Evolutionary conservation across 1,140 invertebrate species (phyloP), one percentile per base, ranked within the genome.

Genomic region (Leptoteleia sp.): DNA sequence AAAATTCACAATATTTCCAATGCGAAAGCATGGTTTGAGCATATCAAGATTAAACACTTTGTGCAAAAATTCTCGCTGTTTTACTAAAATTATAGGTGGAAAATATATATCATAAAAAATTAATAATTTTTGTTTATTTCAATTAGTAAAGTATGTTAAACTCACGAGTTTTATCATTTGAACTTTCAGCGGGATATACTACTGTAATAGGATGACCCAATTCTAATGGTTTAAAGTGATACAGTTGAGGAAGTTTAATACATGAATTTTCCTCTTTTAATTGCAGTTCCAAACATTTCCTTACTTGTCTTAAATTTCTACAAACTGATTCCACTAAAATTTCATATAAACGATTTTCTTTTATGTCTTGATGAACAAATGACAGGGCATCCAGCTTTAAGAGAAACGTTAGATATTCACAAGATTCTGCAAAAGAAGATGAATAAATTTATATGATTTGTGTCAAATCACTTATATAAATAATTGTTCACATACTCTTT

Each of bases 151-250:
- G n/a, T n/a, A n/a, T n/a, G n/a, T 42, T 17, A 67, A 68, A 84
- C 90, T 90, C 90, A 94, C 94, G 89, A 87, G 92, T 88, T 61
- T 90, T 88, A 64, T 93, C 91, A 82, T 94, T 92, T 15, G 91
- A 87, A 43, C 91, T 89, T 12, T 89, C 90, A 79, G 91, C 90
- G 31, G 94, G 91, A 82, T 95, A 94, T 11, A 95, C 88, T 76
- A 94, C 89, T 38, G 94, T 94, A 9, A 96, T 82, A 71, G 96
- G 93, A 89, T 96, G 94, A 5, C 94, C 93, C 76, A 93, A 91
- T 61, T 92, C 90, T 84, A 87, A 83, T 84, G 90, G 84, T 85
- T 91, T 92, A 17, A 89, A 88, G 77, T 90, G 85, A 47, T 85
- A 64, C 4, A 84, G 55, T 29, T 81, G 45, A 27, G 86, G 81